A percentile compares a stretch with the other conserved stretches of the same genome.
Evolutionary conservation across 2,113 vertebrate genomes (phyloP).

Genomic region (Conger conger): DNA sequence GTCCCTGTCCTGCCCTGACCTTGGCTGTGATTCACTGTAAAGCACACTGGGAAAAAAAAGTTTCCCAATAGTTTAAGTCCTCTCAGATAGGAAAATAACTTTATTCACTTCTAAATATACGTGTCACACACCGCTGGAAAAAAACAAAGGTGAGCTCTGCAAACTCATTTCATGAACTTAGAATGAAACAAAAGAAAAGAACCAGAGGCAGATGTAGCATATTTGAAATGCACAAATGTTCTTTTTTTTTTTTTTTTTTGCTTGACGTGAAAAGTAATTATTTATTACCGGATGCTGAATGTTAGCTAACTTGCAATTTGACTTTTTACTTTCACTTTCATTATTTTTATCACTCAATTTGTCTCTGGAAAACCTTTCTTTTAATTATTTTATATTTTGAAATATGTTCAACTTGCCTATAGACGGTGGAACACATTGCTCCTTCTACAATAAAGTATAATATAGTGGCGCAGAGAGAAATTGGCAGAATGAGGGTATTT

Average conservation of each 20-base stretch:
- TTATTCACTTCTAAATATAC: neutral
- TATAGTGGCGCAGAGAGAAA: too few relatives aligned
- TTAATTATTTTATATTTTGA: too few relatives aligned
- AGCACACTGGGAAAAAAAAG: neutral
- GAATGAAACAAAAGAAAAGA: neutral
- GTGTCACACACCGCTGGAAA: neutral
- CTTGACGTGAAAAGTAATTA: neutral
- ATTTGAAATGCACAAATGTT: neutral
- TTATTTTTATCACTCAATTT: neutral
- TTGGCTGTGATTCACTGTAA: neutral
- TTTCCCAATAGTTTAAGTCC: neutral
- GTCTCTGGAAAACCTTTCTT: neutral
- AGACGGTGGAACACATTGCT: too few relatives aligned
- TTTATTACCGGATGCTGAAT: too few relatives aligned
- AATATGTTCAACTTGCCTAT: too few relatives aligned
- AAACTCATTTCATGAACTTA: too few relatives aligned
- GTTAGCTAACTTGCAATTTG: neutral
- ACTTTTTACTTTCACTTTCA: too few relatives aligned
- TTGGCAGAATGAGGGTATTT: neutral
- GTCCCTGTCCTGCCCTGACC: neutral
- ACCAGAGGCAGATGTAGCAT: neutral
- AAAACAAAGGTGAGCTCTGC: too few relatives aligned
- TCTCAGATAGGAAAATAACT: neutral
- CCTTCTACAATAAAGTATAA: too few relatives aligned
- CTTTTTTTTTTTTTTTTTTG: neutral